Evolutionary conservation across 2,797 vertebrate species (phyloP).

Genomic region (Vireo griseus): DNA sequence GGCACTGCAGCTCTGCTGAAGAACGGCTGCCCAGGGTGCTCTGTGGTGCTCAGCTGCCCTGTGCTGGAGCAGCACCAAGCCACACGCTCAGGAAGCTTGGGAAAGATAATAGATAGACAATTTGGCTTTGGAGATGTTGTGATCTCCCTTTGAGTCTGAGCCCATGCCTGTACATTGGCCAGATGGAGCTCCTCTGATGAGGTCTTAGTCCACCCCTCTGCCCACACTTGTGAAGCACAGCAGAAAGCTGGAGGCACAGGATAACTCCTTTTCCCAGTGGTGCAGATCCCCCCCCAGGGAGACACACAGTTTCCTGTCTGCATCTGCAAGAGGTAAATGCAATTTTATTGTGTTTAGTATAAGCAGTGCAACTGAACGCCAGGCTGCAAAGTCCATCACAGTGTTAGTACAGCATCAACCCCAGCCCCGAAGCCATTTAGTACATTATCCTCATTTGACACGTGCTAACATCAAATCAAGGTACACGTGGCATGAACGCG

Average conservation of each 20-base stretch:
- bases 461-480: fast-evolving
- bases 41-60: neutral
- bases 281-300: neutral
- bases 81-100: neutral
- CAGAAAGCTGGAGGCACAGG: neutral
- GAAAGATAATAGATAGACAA: neutral
- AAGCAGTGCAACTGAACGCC: neutral
- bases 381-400: neutral
- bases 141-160: neutral
- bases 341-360: neutral
- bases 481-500: fast-evolving
- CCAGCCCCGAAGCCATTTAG: neutral
- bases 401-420: fast-evolving
- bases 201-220: neutral
- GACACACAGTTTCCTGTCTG: neutral
- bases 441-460: neutral
- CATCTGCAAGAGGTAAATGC: neutral
- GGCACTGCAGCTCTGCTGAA: neutral
- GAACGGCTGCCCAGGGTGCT: fast-evolving
- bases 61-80: neutral
- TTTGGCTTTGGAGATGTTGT: neutral
- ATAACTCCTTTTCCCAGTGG: neutral
- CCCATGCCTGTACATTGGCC: neutral
- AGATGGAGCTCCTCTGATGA: neutral
- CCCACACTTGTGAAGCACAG: neutral